Conservation (phyloP, 2,888 invertebrate species). For the Eurois occulta region DNA sequence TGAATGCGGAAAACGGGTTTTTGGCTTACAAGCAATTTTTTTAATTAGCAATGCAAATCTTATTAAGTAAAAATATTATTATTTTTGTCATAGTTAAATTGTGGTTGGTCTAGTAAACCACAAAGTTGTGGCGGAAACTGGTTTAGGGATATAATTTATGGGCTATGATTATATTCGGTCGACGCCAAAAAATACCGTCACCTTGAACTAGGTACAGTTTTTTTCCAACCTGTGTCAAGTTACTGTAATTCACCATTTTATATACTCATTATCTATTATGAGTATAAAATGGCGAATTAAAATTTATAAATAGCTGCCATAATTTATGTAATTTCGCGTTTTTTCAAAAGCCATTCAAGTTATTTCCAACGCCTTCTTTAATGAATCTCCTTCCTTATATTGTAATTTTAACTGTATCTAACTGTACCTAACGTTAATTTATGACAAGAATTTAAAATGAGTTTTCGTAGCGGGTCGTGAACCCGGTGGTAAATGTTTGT, state of each 20-base stretch:
- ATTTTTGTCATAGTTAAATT: slow-evolving; percentile 1
- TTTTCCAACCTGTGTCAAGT: neutral
- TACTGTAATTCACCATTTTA: too few species aligned
- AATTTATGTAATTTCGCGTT: slow-evolving; percentile 8
- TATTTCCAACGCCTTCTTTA: neutral
- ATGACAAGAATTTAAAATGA: slow-evolving; percentile 9
- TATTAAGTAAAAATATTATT: neutral
- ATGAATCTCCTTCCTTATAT: neutral
- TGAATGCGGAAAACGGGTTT: neutral
- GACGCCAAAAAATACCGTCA: neutral
- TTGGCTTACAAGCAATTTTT: neutral
- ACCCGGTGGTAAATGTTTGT: slow-evolving; percentile 25
- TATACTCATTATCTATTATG: too few species aligned
- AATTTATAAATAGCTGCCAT: neutral
- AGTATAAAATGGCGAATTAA: slow-evolving; percentile 4
- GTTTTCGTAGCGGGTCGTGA: slow-evolving; percentile 20
- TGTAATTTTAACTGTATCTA: neutral
- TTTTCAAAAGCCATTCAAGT: neutral
- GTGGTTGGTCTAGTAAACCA: neutral
- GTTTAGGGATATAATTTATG: neutral
- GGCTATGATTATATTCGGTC: neutral
- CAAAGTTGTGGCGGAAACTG: neutral
- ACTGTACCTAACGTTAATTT: slow-evolving; percentile 9
- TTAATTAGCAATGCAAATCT: neutral
- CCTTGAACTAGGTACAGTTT: slow-evolving; percentile 28